Conservation (phyloP, 2,797 vertebrate genomes). For the Coregonus sp. region DNA sequence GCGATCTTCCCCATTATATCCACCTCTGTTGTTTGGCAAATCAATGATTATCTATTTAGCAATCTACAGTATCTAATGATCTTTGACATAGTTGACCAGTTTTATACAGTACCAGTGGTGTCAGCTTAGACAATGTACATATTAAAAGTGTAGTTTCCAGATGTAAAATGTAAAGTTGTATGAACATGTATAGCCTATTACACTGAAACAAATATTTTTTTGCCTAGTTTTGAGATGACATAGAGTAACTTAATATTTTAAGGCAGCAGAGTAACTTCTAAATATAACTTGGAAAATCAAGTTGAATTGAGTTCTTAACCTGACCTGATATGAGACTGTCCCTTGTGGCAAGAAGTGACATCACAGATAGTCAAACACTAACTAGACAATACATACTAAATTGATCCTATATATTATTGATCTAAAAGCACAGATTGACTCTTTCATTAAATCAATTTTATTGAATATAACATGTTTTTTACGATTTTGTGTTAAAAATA, state of each 20-base stretch:
- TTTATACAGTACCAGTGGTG: neutral
- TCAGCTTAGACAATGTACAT: neutral
- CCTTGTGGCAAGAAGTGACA: neutral
- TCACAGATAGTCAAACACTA: neutral
- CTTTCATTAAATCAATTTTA: neutral
- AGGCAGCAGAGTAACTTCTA: too few relatives aligned
- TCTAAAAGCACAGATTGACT: neutral
- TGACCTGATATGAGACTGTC: neutral
- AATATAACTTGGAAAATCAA: too few relatives aligned
- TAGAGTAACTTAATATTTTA: too few relatives aligned
- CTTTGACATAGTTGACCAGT: neutral
- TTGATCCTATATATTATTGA: neutral
- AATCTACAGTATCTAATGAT: neutral
- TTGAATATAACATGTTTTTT: neutral
- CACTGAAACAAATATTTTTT: neutral
- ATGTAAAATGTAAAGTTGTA: neutral
- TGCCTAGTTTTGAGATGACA: neutral
- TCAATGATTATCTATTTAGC: neutral
- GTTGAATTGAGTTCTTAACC: neutral
- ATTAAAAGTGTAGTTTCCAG: too few relatives aligned
- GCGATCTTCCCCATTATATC: slow-evolving; percentile 31
- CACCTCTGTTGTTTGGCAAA: slow-evolving; percentile 19
- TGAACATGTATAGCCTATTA: neutral
- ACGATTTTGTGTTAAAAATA: neutral
- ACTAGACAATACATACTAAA: neutral